These are phyloP conservation scores for Cryptosula pallasiana DNA, from an alignment of 2,888 invertebrate genomes.

Conservation along the genomic window DNA sequence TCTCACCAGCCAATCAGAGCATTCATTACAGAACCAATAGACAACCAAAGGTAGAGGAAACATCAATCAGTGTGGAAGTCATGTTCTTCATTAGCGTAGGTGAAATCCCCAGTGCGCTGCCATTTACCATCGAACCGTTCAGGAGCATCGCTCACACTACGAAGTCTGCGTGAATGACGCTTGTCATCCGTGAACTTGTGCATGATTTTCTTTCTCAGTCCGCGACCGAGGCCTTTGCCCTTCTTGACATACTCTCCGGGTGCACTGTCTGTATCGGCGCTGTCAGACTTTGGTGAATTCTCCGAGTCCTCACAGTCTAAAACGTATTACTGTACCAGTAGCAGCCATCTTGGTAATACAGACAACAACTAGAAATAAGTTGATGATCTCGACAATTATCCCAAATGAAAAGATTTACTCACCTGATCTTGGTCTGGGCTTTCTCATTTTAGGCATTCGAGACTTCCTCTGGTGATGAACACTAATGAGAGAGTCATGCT, in stretches of 20 bases:
- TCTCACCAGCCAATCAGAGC: too few relatives aligned
- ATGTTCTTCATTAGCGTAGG: background rate
- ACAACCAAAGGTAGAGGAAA: background rate
- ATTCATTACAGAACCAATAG: too few relatives aligned
- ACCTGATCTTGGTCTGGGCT: background rate
- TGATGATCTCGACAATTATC: too few relatives aligned
- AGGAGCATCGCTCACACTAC: background rate
- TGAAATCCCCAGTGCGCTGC: constrained; percentile 10
- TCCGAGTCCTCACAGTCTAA: too few relatives aligned
- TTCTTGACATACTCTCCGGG: too few relatives aligned
- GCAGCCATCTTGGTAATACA: too few relatives aligned
- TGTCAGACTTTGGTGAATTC: too few relatives aligned
- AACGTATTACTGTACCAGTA: too few relatives aligned
- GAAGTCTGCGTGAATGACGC: background rate
- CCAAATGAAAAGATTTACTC: too few relatives aligned
- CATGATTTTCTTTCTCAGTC: background rate
- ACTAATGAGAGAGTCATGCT: background rate
- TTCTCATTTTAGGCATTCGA: background rate
- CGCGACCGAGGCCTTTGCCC: background rate
- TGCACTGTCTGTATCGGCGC: too few relatives aligned
- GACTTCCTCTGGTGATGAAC: background rate
- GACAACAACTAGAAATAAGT: too few relatives aligned
- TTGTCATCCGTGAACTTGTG: background rate
- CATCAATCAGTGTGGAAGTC: background rate
- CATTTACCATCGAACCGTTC: constrained; percentile 25